Evolutionary conservation across 1,140 invertebrate genomes (phyloP).

Genomic region (Microplitis demolitor): DNA sequence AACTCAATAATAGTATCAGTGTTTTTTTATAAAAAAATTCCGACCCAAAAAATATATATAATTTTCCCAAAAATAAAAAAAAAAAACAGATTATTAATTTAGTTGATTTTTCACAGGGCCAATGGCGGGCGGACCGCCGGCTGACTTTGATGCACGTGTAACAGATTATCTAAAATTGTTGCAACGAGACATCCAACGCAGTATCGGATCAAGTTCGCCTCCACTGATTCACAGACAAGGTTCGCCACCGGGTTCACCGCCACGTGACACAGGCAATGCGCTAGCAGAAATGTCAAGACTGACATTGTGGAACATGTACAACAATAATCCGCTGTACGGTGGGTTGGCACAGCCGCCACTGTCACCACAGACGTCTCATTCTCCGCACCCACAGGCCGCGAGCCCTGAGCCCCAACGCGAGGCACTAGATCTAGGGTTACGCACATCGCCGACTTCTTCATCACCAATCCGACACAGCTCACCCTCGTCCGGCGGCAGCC

Average conservation of each 20-base stretch:
- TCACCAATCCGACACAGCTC: constrained; percentile 47
- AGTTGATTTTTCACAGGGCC: constrained; percentile 40
- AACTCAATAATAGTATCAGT: background rate
- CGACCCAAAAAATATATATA: no score
- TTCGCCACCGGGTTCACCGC: constrained; percentile 63
- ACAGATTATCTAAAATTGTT: constrained; percentile 78
- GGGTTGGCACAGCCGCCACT: constrained; percentile 41
- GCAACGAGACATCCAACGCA: constrained; percentile 59
- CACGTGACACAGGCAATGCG: constrained; percentile 65
- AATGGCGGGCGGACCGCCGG: constrained; percentile 65
- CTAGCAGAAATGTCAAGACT: constrained; percentile 76
- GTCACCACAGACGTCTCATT: constrained; percentile 48
- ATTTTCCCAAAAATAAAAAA: background rate
- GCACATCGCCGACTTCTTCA: constrained; percentile 49
- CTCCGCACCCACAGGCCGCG: constrained; percentile 43
- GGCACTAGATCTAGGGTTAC: constrained; percentile 66
- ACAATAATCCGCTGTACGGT: constrained; percentile 60
- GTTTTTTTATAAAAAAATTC: background rate
- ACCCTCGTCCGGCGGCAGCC: constrained; percentile 41
- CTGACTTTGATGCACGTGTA: constrained; percentile 76
- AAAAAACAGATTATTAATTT: background rate
- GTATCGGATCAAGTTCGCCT: constrained; percentile 52
- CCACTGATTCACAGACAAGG: constrained; percentile 60
- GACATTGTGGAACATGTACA: constrained; percentile 82
- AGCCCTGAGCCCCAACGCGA: constrained; percentile 65